These are phyloP conservation scores for Aricia artaxerxes DNA, from an alignment of 2,888 invertebrate genomes.

Conservation along the genomic window DNA sequence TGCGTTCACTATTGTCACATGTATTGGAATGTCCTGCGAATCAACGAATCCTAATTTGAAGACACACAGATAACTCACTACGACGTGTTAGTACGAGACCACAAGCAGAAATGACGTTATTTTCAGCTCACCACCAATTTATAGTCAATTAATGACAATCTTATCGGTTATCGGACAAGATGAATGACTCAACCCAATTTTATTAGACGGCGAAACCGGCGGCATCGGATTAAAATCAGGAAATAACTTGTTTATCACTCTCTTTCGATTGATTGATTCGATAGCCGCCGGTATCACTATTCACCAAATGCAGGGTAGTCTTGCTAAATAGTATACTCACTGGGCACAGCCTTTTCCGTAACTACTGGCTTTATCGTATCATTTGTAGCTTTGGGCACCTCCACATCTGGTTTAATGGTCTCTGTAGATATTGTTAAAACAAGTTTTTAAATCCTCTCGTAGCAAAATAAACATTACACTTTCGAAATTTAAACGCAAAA, in stretches of 20 bases:
- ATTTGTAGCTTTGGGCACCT: slow-evolving; percentile 69
- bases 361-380: slow-evolving; percentile 67
- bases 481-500: slow-evolving; percentile 33
- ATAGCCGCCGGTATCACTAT: slow-evolving; percentile 57
- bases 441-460: slow-evolving; percentile 55
- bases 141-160: slow-evolving; percentile 47
- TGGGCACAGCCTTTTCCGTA: slow-evolving; percentile 68
- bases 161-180: slow-evolving; percentile 63
- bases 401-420: slow-evolving; percentile 70
- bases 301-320: slow-evolving; percentile 48
- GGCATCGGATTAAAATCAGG: slow-evolving; percentile 54
- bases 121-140: slow-evolving; percentile 53
- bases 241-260: slow-evolving; percentile 6
- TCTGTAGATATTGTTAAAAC: slow-evolving; percentile 75
- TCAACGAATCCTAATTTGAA: slow-evolving; percentile 78
- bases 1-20: slow-evolving; percentile 63
- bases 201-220: slow-evolving; percentile 37
- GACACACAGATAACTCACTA: slow-evolving; percentile 77
- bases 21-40: slow-evolving; percentile 78
- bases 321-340: slow-evolving; percentile 66
- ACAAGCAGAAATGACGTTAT: slow-evolving; percentile 57
- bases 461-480: slow-evolving; percentile 20
- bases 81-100: slow-evolving; percentile 55
- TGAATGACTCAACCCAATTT: slow-evolving; percentile 59
- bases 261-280: slow-evolving; percentile 45